Base-by-base conservation (phyloP, 2,113 vertebrate genomes). In the Amazona guildingii region DNA sequence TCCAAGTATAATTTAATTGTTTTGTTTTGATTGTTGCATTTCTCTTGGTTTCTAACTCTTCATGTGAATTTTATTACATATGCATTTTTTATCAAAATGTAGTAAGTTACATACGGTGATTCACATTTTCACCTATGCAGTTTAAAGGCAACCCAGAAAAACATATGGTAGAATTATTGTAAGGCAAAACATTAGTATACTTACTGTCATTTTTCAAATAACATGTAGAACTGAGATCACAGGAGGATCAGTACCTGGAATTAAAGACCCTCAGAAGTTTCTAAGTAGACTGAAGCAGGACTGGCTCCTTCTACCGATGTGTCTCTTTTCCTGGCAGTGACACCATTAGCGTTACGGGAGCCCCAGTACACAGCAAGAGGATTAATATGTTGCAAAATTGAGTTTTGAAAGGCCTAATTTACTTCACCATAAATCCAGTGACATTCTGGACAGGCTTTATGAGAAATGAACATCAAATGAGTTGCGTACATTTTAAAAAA, bases 311-410 rank as follows among this genome's bases (percentile, higher is more conserved):
- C 75, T 41, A 64, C 62, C 13, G 9, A 16, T 64, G 11, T 67
- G 33, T 88, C 59, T 90, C 48, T 73, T 33, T n/a, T 48, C 55
- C 86, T 84, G 51, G 83, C 88, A 72, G 61, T n/a, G 35, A 41
- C 68, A 81, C 27, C 0, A 0, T 35, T 68, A 62, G 64, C 20
- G 44, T 44, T 86, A 61, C 51, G 37, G 79, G 19, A 92, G 8
- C 21, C 69, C 90, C 86, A 76, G 48, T 68, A 75, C 74, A 67
- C 41, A 68, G 91, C 62, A 83, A 90, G 86, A 89, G 62, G 70
- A 84, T 94, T 95, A 95, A 59, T 94, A 89, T 84, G 83, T 94
- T 93, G 62, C 33, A 87, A 75, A 95, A 92, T 52, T 33, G 74
- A 19, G 52, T 61, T 77, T 91, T 94, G 76, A 94, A 94, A 91